These are phyloP conservation scores for Aeoliscus strigatus DNA, from an alignment of 2,797 vertebrate genomes.

Conservation along the genomic window DNA sequence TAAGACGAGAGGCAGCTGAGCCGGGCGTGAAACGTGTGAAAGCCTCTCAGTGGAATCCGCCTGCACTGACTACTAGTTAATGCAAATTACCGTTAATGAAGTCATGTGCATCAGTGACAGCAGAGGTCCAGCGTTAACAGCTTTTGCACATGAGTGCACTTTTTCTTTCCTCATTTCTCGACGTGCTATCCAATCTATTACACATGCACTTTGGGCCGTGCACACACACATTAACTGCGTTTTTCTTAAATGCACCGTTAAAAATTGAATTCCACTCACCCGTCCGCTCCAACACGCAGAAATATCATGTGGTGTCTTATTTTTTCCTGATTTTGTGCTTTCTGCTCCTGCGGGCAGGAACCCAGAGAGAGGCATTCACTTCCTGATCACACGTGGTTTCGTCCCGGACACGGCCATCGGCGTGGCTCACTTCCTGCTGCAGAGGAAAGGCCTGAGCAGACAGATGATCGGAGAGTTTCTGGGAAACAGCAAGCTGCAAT, in stretches of 20 bases:
- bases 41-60: constrained; percentile 38
- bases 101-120: constrained; percentile 52
- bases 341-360: constrained; percentile 76
- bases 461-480: constrained; percentile 99
- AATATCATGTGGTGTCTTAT: constrained; percentile 1
- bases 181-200: constrained; percentile 1
- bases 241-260: constrained; percentile 13
- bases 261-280: constrained; percentile 21
- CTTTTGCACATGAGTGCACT: constrained; percentile 43
- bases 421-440: constrained; percentile 95
- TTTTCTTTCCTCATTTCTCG: constrained; percentile 19
- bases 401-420: constrained; percentile 97
- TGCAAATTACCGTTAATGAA: constrained; percentile 63
- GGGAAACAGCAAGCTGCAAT: constrained; percentile 97
- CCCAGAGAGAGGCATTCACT: constrained; percentile 97
- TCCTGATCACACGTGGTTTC: constrained; percentile 95
- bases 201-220: background rate
- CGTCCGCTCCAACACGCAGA: constrained; percentile 22
- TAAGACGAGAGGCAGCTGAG: constrained; percentile 32
- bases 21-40: constrained; percentile 43
- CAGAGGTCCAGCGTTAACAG: constrained; percentile 43
- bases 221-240: constrained; percentile 1
- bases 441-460: constrained; percentile 95
- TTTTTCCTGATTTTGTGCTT: constrained; percentile 17
- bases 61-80: constrained; percentile 53